Percentiles rank a stretch among this genome's conserved stretches.
These are phyloP conservation scores for Ptilonorhynchus violaceus DNA, from an alignment of 2,113 vertebrate genomes.

Conservation along the genomic window DNA sequence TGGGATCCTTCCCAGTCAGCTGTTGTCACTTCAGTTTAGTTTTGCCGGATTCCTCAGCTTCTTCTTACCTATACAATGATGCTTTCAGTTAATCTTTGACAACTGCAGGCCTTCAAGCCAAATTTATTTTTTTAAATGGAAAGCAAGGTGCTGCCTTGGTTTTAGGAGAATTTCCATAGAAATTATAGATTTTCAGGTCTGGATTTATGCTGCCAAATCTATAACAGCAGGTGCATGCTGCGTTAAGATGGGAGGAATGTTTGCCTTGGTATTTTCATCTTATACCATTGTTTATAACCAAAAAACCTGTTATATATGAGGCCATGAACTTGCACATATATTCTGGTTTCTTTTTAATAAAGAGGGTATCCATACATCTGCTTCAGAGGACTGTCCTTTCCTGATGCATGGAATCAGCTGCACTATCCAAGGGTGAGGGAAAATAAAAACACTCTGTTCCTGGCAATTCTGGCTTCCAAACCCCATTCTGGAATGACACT, in stretches of 20 bases:
- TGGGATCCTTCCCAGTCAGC: background rate
- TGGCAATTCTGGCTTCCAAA: background rate
- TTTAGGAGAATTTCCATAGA: background rate
- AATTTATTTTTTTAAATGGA: background rate
- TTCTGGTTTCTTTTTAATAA: background rate
- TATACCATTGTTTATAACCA: background rate
- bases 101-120: background rate
- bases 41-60: background rate
- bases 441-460: background rate
- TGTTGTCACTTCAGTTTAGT: background rate
- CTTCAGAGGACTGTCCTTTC: background rate
- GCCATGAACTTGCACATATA: background rate
- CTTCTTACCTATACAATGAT: background rate
- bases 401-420: fast-evolving
- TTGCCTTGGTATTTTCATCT: background rate
- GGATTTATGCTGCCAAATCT: background rate
- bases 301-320: background rate
- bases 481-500: background rate
- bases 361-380: background rate
- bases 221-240: background rate
- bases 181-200: background rate
- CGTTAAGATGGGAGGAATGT: background rate
- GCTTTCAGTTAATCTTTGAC: background rate
- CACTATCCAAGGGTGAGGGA: background rate
- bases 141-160: background rate